Percentiles rank a stretch among this genome's conserved stretches.
Conservation (phyloP, 2,113 vertebrate genomes). For the Vireo altiloquus region DNA sequence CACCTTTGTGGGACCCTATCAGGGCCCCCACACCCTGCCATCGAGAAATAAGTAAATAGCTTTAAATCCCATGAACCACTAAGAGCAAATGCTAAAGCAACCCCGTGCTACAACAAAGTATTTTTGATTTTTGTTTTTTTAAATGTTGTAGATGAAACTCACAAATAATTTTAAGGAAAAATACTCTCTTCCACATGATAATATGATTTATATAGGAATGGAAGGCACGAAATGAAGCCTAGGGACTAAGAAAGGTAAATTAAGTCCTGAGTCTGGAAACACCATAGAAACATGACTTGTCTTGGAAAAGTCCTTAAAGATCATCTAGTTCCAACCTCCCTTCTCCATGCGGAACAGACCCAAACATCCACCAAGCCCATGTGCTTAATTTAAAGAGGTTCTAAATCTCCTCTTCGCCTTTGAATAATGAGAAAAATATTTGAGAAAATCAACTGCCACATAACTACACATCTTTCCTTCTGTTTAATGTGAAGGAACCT, state of each 20-base stretch:
- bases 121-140: too few relatives aligned
- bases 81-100: background rate
- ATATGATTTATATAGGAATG: fast-evolving
- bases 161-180: background rate
- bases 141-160: background rate
- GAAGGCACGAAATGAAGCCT: background rate
- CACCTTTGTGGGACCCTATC: too few relatives aligned
- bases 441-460: background rate
- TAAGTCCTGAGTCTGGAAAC: background rate
- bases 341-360: fast-evolving
- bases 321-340: background rate
- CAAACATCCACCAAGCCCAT: background rate
- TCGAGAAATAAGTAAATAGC: too few relatives aligned
- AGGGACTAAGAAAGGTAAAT: background rate
- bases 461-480: background rate
- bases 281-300: background rate
- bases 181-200: background rate
- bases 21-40: too few relatives aligned
- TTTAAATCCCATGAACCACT: fast-evolving
- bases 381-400: background rate
- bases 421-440: background rate
- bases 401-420: background rate
- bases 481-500: background rate
- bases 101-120: background rate
- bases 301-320: background rate